These are phyloP conservation scores for Diploscapter pachys DNA, from an alignment of 1,140 invertebrate species.

Conservation along the genomic window DNA sequence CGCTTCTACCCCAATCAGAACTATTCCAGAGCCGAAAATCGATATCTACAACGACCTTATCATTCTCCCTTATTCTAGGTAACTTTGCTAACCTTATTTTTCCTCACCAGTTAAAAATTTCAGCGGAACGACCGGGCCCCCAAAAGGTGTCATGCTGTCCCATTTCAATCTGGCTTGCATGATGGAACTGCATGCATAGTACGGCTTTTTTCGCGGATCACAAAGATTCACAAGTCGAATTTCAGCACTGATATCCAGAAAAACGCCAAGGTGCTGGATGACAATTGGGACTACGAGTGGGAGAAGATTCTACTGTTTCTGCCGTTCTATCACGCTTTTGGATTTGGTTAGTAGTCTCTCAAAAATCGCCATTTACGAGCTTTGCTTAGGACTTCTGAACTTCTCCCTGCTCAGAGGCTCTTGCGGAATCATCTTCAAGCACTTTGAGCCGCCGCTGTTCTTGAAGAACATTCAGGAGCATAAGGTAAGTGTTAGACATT, in stretches of 20 bases:
- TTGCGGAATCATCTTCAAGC: constrained; percentile 20
- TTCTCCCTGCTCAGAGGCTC: constrained; percentile 18
- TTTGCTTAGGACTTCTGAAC: constrained; percentile 58
- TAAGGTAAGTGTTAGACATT: neutral
- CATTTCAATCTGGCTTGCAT: constrained; percentile 68
- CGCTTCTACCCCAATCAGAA: constrained; percentile 16
- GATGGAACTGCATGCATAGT: constrained; percentile 30
- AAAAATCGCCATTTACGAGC: too few relatives aligned
- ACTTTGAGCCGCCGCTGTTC: constrained; percentile 35
- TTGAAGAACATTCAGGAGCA: constrained; percentile 29
- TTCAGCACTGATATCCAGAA: constrained; percentile 16
- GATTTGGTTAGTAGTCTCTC: constrained; percentile 12
- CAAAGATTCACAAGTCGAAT: neutral
- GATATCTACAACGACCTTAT: constrained; percentile 39
- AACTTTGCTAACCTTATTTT: too few relatives aligned
- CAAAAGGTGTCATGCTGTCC: constrained; percentile 63
- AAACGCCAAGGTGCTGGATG: constrained; percentile 16
- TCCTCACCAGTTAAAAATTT: too few relatives aligned
- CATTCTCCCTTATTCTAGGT: constrained; percentile 36
- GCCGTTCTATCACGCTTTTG: constrained; percentile 39
- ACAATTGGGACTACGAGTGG: constrained; percentile 32
- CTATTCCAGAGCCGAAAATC: constrained; percentile 22
- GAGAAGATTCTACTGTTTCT: constrained; percentile 36
- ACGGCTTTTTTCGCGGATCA: constrained; percentile 13
- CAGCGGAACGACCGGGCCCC: constrained; percentile 62